Evolutionary conservation across 1,140 invertebrate genomes (phyloP), one percentile per base, ranked within the genome.

Genomic region (Drosophila saltans): DNA sequence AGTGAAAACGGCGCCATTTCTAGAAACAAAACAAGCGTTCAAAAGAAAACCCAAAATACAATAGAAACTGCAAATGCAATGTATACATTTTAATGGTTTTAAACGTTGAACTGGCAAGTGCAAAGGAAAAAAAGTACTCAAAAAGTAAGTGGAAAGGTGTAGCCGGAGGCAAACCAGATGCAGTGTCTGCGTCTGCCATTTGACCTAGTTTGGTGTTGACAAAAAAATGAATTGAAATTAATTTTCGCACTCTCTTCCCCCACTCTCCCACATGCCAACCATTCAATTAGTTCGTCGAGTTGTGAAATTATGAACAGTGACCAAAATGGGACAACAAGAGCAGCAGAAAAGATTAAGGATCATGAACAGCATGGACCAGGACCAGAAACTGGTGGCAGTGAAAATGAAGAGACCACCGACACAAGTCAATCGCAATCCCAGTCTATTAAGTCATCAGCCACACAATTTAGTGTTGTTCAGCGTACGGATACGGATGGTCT

Each of bases 1-100:
- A 66, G 77, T 83, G 82, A 89, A 91, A 91, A 91, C 90, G 90
- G 90, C 90, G 90, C 90, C 90, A 91, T 91, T 91, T 91, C 91
- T 90, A 86, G 84, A 90, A 89, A 68, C 83, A 88, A 79, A 81
- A 80, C 84, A 85, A 86, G 84, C 68, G 66, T 71, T 77, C 70
- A 66, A 80, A 75, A 64, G 64, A 66, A 69, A 68, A 56, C 21
- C 45, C 5, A 59, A 66, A 61, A 63, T 8, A 58, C 7, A 58
- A 21, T 16, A 62, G 30, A 83, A 80, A 70, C 78, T 75, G 72
- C 76, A 75, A 89, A 80, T 84, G 84, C 84, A 72, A 84, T 88
- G 84, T 65, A 78, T 69, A 30, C 21, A 40, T 10, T 60, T 60
- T 21, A 62, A 63, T 39, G 74, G 66, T 69, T 58, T 24, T 36